Evolutionary conservation across 2,888 invertebrate genomes (phyloP), one percentile per base, ranked within the genome.

Genomic region (Thereva unica): DNA sequence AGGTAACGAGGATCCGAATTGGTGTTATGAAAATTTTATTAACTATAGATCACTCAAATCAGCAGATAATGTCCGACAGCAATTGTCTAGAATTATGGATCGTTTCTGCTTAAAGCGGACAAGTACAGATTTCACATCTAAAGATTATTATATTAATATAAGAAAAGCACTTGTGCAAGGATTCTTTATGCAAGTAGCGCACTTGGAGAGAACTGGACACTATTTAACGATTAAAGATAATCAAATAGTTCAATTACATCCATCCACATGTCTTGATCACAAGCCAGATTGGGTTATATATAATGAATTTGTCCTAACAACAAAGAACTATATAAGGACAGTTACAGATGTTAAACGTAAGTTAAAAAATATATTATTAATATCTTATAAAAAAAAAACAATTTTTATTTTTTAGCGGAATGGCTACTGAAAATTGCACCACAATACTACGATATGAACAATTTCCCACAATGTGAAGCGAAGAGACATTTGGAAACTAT

Each of bases 241-340:
- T 84, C 99, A 99, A 84, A 90, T 95, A 70, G 99, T 99, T 1
- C 98, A 98, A 80, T 86, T 99, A 49, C 99, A 99, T 83, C 99
- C 99, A 0, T 97, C 97, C 72, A 98, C 98, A 6, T 98, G 97
- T 78, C 86, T 99, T 67, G 98, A 98, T 83, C 99, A 99, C 83
- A 99, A 99, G 80, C 99, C 99, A 0, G 99, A 99, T 82, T 99
- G 99, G 99, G 98, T 98, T 47, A 91, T 99, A 68, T 99, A 99
- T 84, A 98, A 99, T 83, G 99, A 99, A 84, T 99, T 99, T 78
- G 99, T 99, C 55, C 85, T 99, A 72, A 99, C 99, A 70, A 97
- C 98, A 68, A 99, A 99, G 83, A 99, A 99, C 83, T 99, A 99
- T 80, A 99, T 99, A 75, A 86, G 99, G 73, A 99, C 98, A 0